Percentiles rank a stretch among this genome's conserved stretches.
Conservation (phyloP, 2,113 vertebrate species). For the Leptobrachium ailaonicum region DNA sequence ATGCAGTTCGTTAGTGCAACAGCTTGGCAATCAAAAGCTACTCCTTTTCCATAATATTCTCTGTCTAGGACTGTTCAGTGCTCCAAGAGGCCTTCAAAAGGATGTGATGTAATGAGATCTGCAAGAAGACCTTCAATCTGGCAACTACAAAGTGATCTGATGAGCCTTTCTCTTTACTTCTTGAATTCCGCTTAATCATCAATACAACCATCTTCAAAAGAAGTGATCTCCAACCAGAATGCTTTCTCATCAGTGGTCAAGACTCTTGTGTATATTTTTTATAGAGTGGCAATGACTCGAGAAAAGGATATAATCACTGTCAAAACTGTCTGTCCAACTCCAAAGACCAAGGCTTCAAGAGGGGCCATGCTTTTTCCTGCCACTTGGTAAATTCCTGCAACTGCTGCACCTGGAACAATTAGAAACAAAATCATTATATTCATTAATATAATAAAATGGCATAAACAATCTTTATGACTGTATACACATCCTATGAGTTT, state of each 20-base stretch:
- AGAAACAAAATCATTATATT: not conserved
- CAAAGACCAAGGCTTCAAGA: conserved; percentile 91
- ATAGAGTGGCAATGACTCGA: conserved; percentile 91
- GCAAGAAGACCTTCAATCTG: not conserved
- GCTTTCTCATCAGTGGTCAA: conserved; percentile 41
- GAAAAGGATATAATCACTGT: conserved; percentile 92
- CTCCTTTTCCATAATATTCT: conserved; percentile 46
- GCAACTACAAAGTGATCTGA: not conserved
- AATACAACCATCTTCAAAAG: conserved; percentile 51
- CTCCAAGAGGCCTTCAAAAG: conserved; percentile 10
- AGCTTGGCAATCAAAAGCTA: conserved; percentile 64
- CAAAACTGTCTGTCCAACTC: conserved; percentile 90
- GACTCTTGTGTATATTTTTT: conserved; percentile 57
- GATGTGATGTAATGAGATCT: not conserved
- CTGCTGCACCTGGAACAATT: conserved; percentile 80
- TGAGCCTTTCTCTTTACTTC: conserved; percentile 38
- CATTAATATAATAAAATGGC: no score
- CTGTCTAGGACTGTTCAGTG: conserved; percentile 8
- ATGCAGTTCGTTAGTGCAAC: conserved; percentile 67
- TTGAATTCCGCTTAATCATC: conserved; percentile 12
- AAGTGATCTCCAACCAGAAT: conserved; percentile 40
- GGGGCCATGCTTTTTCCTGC: conserved; percentile 97
- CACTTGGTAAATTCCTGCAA: conserved; percentile 93
- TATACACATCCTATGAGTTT: no score
- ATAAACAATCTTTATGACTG: no score